Evolutionary conservation across 2,113 vertebrate species (phyloP).

Genomic region (Acanthochromis polyacanthus): DNA sequence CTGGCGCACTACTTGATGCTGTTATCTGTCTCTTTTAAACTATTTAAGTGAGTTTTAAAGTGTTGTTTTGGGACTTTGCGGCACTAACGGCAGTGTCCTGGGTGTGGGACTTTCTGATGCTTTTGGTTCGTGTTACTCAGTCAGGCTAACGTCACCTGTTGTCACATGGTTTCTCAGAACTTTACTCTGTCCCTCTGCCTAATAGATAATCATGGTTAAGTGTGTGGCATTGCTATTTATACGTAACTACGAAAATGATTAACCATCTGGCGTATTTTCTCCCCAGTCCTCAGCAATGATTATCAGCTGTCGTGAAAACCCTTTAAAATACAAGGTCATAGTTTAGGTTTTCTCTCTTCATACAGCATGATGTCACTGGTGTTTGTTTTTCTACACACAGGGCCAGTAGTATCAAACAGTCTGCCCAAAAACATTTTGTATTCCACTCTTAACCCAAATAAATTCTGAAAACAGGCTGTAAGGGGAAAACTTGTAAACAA

Average conservation of each 20-base stretch:
- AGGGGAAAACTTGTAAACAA: not conserved
- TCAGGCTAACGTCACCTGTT: slow-evolving; percentile 57
- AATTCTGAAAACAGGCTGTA: not conserved
- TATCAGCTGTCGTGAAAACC: not conserved
- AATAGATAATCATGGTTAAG: not conserved
- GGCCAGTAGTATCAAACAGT: not conserved
- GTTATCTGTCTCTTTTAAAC: not conserved
- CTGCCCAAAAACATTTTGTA: not conserved
- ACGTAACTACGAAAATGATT: slow-evolving; percentile 8
- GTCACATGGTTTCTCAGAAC: slow-evolving; percentile 4
- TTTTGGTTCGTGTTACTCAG: not conserved
- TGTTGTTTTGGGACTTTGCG: not conserved
- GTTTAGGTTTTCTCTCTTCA: not conserved
- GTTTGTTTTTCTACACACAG: slow-evolving; percentile 15
- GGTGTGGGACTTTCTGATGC: slow-evolving; percentile 44
- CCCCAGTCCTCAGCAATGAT: fast-evolving
- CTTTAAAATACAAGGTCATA: not conserved
- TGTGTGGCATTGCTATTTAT: slow-evolving; percentile 9
- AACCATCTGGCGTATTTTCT: not conserved
- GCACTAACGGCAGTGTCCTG: not conserved
- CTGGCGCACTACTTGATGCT: not conserved
- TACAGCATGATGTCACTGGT: slow-evolving; percentile 27
- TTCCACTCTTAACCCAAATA: not conserved
- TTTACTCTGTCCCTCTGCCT: not conserved
- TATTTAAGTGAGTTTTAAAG: not conserved